A percentile compares a stretch with the other conserved stretches of the same genome.
Conservation (phyloP, 2,797 vertebrate genomes). For the Betta splendens region DNA sequence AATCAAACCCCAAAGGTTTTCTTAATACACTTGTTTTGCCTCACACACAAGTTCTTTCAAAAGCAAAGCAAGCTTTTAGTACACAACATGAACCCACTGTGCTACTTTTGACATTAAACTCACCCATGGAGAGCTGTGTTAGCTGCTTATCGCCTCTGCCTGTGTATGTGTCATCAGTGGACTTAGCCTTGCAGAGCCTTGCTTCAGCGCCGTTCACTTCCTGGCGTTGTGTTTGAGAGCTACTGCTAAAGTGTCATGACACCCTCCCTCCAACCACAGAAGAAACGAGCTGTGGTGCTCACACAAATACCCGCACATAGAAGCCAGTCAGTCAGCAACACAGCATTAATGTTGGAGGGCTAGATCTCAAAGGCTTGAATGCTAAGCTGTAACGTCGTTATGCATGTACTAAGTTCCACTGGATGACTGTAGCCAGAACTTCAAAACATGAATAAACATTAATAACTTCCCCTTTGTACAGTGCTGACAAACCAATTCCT, state of each 20-base stretch:
- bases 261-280: constrained; percentile 64
- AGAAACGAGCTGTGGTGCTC: constrained; percentile 35
- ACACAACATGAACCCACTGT: background rate
- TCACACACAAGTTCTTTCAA: background rate
- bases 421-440: constrained; percentile 18
- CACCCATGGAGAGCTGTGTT: constrained; percentile 65
- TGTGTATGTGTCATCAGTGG: constrained; percentile 47
- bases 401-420: constrained; percentile 13
- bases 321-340: background rate
- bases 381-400: background rate
- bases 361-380: background rate
- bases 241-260: constrained; percentile 55
- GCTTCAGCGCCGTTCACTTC: constrained; percentile 68
- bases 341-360: background rate
- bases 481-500: constrained; percentile 24
- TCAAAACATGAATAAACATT: background rate
- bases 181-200: constrained; percentile 30
- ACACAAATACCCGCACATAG: constrained; percentile 19
- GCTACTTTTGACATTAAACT: constrained; percentile 18
- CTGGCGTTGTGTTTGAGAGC: constrained; percentile 58
- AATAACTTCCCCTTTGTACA: constrained; percentile 50
- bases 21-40: background rate
- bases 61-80: background rate
- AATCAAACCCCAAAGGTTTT: background rate
- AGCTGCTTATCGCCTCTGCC: constrained; percentile 39